phyloP scores from a whole-genome alignment of 1,140 invertebrate genomes.

The Xylocopa sonorina region DNA sequence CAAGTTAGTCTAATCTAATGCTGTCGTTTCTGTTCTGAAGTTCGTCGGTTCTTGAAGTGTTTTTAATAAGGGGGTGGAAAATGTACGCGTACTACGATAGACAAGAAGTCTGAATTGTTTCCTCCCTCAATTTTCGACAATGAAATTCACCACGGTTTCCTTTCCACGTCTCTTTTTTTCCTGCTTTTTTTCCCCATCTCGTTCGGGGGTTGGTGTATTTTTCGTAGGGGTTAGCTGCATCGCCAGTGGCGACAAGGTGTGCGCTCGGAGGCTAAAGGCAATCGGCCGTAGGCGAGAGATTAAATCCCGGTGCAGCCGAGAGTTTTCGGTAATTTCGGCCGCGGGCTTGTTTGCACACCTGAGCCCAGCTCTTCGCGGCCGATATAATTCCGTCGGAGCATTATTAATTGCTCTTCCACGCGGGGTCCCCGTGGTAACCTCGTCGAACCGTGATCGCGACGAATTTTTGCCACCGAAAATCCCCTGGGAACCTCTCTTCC shows the following conservation, averaged over 20 bases:
- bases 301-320: conserved; percentile 72
- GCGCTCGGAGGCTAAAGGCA: conserved; percentile 58
- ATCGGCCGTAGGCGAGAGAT: conserved; percentile 76
- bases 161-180: no score
- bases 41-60: no score
- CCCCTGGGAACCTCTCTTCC: neutral
- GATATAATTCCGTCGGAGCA: conserved; percentile 59
- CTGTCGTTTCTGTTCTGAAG: no score
- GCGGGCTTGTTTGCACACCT: conserved; percentile 80
- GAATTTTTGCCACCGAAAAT: conserved; percentile 2
- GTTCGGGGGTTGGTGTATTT: neutral
- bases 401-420: conserved; percentile 57
- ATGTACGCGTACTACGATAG: no score
- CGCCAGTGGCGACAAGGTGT: conserved; percentile 52
- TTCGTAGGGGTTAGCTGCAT: conserved; percentile 31
- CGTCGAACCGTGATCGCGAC: conserved; percentile 25
- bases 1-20: no score
- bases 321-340: conserved; percentile 74
- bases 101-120: no score
- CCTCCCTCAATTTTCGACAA: no score
- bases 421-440: neutral
- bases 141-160: no score
- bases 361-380: conserved; percentile 63
- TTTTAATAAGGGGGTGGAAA: no score
- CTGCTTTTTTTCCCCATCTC: no score